Base-by-base conservation (phyloP, 1,140 invertebrate genomes). In the Drosophila saltans region DNA sequence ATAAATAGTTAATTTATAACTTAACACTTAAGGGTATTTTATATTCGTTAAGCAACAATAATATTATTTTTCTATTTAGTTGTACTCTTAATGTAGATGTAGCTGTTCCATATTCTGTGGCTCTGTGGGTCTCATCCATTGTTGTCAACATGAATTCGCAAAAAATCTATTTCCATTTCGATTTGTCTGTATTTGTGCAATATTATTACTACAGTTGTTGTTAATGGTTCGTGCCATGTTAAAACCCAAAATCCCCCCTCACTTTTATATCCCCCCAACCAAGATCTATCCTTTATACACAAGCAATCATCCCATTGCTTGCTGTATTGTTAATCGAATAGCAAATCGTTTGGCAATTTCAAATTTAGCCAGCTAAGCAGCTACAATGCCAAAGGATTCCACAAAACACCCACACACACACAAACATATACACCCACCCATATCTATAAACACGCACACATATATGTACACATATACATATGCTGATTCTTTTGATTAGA, bases 141-240 rank as follows among this genome's bases (percentile, higher is more conserved):
- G 84, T 86, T 88, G 84, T 67, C 57, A 83, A 88, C 80, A 83
- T 89, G 83, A 74, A 86, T 88, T 89, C 69, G 78, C 80, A 86
- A 88, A 36, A 36, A 52, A 88, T 89, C 77, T 89, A 78, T 88
- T 88, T 80, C 66, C 71, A 88, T 88, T 84, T 78, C 69, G 68
- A 72, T 79, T 89, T 89, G 69, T 89, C 58, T 72, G 65, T 52
- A 16, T 66, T 56, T 70, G 61, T 63, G 21, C 21, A 43, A 36
- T 66, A 56, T 64, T 70, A 75, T 55, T 75, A 57, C 63, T 65
- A 52, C 45, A 52, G 69, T 52, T 66, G 40, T 63, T 66, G 30
- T 21, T 55, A 9, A 16, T 66, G 69, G 66, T 64, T 30, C 16
- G 16, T 58, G 55, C 2, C 21, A 63, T 45, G 40, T 58, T 58